A percentile compares a stretch with the other conserved stretches of the same genome.
These are phyloP conservation scores for Hofmannophila pseudospretella DNA, from an alignment of 2,888 invertebrate species.

Conservation along the genomic window DNA sequence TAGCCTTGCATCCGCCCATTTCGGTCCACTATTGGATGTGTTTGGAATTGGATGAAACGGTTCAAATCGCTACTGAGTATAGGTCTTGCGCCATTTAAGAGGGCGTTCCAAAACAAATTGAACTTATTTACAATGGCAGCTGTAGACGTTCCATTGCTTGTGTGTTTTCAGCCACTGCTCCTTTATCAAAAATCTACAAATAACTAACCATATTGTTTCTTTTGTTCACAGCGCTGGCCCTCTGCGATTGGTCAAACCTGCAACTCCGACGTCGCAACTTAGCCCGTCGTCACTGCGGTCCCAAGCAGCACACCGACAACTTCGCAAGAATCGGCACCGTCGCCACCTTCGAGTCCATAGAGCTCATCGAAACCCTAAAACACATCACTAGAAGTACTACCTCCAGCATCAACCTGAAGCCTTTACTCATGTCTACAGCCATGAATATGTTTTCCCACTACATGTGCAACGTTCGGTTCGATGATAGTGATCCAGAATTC, in stretches of 20 bases:
- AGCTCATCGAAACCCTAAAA: conserved; percentile 78
- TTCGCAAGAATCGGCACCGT: conserved; percentile 85
- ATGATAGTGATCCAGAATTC: conserved; percentile 81
- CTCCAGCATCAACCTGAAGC: conserved; percentile 80
- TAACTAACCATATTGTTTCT: conserved; percentile 5
- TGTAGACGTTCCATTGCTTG: no score
- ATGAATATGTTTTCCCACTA: conserved; percentile 92
- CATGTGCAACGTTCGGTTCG: conserved; percentile 90
- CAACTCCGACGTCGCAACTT: conserved; percentile 88
- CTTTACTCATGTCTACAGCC: conserved; percentile 83
- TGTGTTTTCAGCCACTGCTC: no score
- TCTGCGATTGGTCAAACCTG: conserved; percentile 92
- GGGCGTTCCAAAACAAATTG: no score
- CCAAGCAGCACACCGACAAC: conserved; percentile 84
- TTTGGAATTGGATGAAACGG: no score
- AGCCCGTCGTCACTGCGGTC: conserved; percentile 88
- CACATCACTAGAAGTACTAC: conserved; percentile 51
- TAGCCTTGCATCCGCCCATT: no score
- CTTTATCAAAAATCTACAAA: not conserved
- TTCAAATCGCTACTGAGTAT: no score
- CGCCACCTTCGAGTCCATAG: conserved; percentile 80
- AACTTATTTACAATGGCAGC: no score
- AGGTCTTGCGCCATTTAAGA: no score
- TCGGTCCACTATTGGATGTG: no score
- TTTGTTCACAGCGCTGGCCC: conserved; percentile 84